Evolutionary conservation across 2,888 invertebrate species (phyloP).

Genomic region (Drosophila picticornis): DNA sequence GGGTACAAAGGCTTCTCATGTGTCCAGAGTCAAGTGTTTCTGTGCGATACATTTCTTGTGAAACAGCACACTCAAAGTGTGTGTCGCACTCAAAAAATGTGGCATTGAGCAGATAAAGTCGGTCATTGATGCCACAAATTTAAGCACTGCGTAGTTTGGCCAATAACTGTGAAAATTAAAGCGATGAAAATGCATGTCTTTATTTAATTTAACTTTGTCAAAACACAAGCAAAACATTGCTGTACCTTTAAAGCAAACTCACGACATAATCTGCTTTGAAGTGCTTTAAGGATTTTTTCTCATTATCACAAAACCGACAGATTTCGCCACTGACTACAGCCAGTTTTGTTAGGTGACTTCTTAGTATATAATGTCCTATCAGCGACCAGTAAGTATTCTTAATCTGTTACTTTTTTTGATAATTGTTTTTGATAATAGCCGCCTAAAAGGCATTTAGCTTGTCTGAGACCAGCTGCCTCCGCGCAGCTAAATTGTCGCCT

Average conservation of each 20-base stretch:
- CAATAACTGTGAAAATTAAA: not conserved
- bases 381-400: not conserved
- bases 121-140: not conserved
- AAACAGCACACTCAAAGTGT: constrained; percentile 2
- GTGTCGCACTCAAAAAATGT: not conserved
- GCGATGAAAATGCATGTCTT: not conserved
- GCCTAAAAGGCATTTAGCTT: not conserved
- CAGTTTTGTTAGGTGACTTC: not conserved
- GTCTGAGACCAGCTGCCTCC: not conserved
- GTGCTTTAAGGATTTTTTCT: not conserved
- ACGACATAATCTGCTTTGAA: not conserved
- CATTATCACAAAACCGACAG: not conserved
- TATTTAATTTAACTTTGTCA: not conserved
- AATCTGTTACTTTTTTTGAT: not conserved
- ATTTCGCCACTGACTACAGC: not conserved
- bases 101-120: not conserved
- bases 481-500: not conserved
- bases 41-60: not conserved
- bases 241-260: not conserved
- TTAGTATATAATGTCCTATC: not conserved
- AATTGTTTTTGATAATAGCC: not conserved
- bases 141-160: not conserved
- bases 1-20: not conserved
- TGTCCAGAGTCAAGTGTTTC: not conserved
- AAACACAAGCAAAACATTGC: not conserved